These are phyloP conservation scores for Hypotaenidia philippensis DNA, from an alignment of 2,797 vertebrate species.

Conservation along the genomic window DNA sequence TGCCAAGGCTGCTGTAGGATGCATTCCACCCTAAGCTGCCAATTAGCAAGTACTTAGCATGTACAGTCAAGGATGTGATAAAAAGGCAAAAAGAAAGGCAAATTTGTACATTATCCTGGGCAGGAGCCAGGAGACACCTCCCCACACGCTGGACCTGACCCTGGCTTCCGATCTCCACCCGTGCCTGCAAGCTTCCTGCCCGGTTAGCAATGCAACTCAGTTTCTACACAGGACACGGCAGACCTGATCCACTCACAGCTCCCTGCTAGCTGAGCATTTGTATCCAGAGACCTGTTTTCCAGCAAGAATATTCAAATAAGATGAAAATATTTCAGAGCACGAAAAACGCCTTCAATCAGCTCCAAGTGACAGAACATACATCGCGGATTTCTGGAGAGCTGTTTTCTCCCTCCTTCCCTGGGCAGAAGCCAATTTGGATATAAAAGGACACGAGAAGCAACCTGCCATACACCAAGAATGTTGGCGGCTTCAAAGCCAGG, in stretches of 20 bases:
- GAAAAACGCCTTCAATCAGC: background rate
- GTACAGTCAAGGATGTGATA: background rate
- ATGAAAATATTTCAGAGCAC: conserved; percentile 43
- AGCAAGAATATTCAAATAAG: conserved; percentile 54
- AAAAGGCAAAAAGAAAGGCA: conserved; percentile 1
- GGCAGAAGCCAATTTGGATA: background rate
- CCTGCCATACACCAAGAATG: rapidly evolving
- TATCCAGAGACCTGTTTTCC: conserved; percentile 1
- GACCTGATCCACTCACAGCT: background rate
- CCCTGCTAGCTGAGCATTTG: background rate
- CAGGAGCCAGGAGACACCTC: background rate
- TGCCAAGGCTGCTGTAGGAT: background rate
- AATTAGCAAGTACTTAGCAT: background rate
- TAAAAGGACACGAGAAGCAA: background rate
- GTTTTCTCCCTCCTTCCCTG: background rate
- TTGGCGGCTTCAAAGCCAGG: background rate
- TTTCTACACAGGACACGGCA: background rate
- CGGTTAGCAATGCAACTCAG: rapidly evolving
- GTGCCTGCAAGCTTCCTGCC: background rate
- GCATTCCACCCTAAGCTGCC: background rate
- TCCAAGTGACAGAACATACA: conserved; percentile 28
- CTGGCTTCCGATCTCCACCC: background rate
- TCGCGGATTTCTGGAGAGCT: background rate
- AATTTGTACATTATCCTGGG: background rate
- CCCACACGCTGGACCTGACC: background rate